phyloP scores from a whole-genome alignment of 1,140 invertebrate genomes.

The Tetramorium alpestre region DNA sequence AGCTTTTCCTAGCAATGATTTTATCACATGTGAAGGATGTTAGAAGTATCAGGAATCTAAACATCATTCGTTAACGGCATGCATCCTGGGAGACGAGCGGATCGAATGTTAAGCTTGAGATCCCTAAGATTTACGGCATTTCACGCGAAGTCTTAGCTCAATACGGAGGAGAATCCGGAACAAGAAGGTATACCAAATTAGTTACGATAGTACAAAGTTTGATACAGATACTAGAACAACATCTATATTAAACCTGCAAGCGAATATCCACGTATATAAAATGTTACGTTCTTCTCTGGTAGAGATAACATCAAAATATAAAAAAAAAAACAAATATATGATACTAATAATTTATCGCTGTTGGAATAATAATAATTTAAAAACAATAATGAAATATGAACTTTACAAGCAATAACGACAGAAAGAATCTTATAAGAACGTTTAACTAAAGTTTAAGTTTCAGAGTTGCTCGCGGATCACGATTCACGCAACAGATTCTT shows the following conservation, averaged over 20 bases:
- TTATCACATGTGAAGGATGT: not conserved
- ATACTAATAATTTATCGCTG: not conserved
- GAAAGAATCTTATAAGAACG: not conserved
- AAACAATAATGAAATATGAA: not conserved
- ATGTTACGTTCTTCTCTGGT: not conserved
- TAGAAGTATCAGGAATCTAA: not conserved
- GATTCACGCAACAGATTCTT: not conserved
- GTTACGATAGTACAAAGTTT: slow-evolving; percentile 33
- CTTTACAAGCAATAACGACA: not conserved
- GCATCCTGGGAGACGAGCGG: not conserved
- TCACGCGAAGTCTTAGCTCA: slow-evolving; percentile 15
- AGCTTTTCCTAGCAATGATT: not conserved
- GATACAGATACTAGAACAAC: not conserved
- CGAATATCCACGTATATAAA: not conserved
- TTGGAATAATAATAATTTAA: not conserved
- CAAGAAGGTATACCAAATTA: slow-evolving; percentile 48
- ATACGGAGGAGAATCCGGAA: slow-evolving; percentile 4
- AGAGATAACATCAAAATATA: not conserved
- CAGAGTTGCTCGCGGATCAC: not conserved
- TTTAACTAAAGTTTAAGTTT: not conserved
- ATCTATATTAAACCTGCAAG: not conserved
- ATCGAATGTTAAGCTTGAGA: slow-evolving; percentile 22
- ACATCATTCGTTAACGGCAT: not conserved
- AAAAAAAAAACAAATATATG: not conserved
- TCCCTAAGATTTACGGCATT: slow-evolving; percentile 37